Evolutionary conservation across 2,113 vertebrate species (phyloP).

Genomic region (Apaloderma vittatum): DNA sequence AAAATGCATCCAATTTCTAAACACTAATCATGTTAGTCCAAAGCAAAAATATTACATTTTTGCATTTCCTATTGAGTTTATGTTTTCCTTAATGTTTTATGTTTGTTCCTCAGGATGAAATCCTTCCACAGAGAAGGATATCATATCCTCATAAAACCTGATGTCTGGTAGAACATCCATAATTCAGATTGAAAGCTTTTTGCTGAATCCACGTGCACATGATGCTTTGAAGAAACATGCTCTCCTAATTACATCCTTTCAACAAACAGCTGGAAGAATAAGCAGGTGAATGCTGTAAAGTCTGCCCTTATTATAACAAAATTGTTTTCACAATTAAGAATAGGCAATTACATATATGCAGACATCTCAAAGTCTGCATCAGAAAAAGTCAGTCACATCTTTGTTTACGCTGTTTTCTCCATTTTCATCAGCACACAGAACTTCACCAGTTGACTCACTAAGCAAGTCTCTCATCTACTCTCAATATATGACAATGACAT

Average conservation of each 20-base stretch:
- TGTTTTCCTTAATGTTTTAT: neutral
- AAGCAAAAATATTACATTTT: neutral
- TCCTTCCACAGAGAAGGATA: neutral
- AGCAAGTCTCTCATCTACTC: neutral
- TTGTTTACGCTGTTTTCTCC: neutral
- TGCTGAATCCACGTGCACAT: neutral
- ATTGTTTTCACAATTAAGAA: neutral
- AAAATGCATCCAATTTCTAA: neutral
- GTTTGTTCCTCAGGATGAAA: neutral
- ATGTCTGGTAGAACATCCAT: neutral
- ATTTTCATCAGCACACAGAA: neutral
- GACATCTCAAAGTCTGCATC: neutral
- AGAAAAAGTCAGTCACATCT: neutral
- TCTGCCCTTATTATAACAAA: neutral
- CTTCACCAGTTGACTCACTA: neutral
- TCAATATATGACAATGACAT: neutral
- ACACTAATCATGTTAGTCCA: neutral
- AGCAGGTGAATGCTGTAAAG: neutral
- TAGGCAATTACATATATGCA: neutral
- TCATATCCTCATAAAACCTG: neutral
- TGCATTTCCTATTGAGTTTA: neutral
- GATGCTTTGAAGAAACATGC: neutral
- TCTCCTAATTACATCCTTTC: conserved; percentile 3
- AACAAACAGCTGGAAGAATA: conserved; percentile 6
- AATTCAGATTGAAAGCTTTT: neutral